Percentiles rank a stretch among this genome's conserved stretches.
phyloP scores from a whole-genome alignment of 2,888 invertebrate species.

The Chaitophorus viminalis region DNA sequence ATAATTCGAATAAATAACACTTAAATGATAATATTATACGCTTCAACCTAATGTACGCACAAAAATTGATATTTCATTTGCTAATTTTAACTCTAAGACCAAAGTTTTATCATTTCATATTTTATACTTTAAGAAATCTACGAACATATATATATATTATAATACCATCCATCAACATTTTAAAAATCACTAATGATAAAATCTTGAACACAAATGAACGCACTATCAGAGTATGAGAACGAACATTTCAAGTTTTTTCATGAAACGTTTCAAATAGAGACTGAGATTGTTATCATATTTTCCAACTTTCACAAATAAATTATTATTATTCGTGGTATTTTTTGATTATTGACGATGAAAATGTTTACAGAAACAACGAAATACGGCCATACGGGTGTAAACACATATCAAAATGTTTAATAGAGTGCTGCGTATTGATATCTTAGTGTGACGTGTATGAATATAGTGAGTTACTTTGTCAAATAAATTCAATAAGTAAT shows the following conservation, averaged over 20 bases:
- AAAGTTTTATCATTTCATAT: no score
- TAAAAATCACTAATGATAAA: not conserved
- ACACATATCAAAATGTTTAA: not conserved
- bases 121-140: no score
- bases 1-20: no score
- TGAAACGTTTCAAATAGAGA: not conserved
- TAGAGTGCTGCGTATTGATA: not conserved
- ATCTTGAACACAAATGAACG: not conserved
- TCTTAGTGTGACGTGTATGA: not conserved
- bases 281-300: not conserved
- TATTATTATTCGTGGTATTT: not conserved
- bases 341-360: not conserved
- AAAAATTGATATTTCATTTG: no score
- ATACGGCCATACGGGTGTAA: not conserved
- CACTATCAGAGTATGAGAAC: no score
- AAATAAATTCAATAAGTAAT: not conserved
- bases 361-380: not conserved
- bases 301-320: not conserved
- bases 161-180: no score
- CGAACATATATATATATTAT: no score
- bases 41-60: no score
- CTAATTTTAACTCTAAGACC: no score
- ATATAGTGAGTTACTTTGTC: not conserved
- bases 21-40: no score
- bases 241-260: not conserved